Conservation (phyloP, 1,140 invertebrate genomes). For the Drosophila busckii region DNA sequence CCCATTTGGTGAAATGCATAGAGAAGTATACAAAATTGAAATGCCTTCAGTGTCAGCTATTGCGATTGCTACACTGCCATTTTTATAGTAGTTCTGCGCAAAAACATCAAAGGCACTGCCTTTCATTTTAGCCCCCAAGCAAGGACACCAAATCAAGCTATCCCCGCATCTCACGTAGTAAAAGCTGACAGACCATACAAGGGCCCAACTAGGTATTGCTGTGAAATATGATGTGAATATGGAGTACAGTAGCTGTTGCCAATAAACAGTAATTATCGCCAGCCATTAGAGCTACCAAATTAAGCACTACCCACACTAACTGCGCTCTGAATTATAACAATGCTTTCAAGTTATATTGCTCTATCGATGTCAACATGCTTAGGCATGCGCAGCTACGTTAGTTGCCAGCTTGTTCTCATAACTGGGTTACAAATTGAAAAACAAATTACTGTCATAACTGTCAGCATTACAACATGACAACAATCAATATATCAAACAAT, state of each 20-base stretch:
- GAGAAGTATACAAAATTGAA: constrained; percentile 21
- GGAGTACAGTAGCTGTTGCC: constrained; percentile 19
- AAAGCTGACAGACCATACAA: constrained; percentile 65
- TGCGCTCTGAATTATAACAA: too few relatives aligned
- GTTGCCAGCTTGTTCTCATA: constrained; percentile 19
- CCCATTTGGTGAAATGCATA: constrained; percentile 53
- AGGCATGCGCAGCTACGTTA: background rate
- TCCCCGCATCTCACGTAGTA: constrained; percentile 64
- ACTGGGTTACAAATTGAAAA: constrained; percentile 67
- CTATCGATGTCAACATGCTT: too few relatives aligned
- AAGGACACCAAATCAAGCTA: constrained; percentile 70
- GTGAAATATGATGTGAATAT: constrained; percentile 63
- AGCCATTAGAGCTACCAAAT: constrained; percentile 38
- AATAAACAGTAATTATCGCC: constrained; percentile 61
- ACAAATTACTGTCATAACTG: constrained; percentile 76
- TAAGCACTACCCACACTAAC: constrained; percentile 34
- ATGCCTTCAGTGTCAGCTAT: constrained; percentile 31
- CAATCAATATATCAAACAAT: constrained; percentile 72
- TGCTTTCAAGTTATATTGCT: too few relatives aligned
- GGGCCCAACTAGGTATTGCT: constrained; percentile 60
- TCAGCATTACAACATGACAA: constrained; percentile 72
- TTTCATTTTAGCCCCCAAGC: constrained; percentile 46
- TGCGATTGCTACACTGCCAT: constrained; percentile 38
- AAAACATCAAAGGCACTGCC: constrained; percentile 61
- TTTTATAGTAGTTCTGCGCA: constrained; percentile 52